Conservation (phyloP, 2,113 vertebrate genomes). For the Ictidomys tridecemlineatus region DNA sequence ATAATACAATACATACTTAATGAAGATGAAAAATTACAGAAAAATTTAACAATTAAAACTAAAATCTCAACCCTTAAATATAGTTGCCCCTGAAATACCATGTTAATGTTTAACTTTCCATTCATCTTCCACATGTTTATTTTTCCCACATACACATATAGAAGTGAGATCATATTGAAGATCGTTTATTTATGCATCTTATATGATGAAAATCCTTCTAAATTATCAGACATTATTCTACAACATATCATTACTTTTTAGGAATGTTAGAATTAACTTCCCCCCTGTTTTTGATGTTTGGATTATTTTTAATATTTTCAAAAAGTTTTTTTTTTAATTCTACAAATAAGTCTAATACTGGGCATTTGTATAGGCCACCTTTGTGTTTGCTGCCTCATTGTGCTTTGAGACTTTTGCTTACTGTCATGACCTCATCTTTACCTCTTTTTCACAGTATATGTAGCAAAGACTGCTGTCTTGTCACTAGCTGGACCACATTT, state of each 20-base stretch:
- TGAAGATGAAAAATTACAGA: not conserved
- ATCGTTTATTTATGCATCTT: not conserved
- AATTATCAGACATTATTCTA: not conserved
- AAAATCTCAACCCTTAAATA: not conserved
- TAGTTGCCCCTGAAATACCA: not conserved
- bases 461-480: not conserved
- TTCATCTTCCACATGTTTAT: not conserved
- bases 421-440: not conserved
- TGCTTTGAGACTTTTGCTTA: not conserved
- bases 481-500: not conserved
- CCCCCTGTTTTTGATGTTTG: not conserved
- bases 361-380: not conserved
- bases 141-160: not conserved
- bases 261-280: not conserved
- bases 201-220: not conserved
- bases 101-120: not conserved
- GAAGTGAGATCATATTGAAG: not conserved
- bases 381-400: not conserved
- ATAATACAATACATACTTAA: not conserved
- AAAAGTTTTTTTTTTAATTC: not conserved
- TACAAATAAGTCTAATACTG: not conserved
- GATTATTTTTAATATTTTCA: slow-evolving; percentile 11
- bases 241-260: not conserved
- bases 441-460: not conserved
- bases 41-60: not conserved